These are phyloP conservation scores for Drosophila jambulina DNA, from an alignment of 1,140 invertebrate species.

Conservation along the genomic window DNA sequence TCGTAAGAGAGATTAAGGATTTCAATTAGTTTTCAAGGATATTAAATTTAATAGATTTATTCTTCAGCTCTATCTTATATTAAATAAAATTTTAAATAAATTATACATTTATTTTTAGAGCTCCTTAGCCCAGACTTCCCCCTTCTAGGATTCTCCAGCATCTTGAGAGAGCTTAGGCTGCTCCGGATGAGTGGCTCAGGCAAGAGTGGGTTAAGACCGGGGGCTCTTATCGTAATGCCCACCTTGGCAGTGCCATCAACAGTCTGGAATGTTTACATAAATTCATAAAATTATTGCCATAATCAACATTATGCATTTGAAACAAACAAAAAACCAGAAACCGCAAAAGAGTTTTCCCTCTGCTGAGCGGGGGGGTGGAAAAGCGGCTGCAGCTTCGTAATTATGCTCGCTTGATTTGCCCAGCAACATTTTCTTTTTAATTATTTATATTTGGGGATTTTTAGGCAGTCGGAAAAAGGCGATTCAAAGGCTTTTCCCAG, in stretches of 20 bases:
- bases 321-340: slow-evolving; percentile 60
- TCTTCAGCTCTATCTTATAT: too few relatives aligned
- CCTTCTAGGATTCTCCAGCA: background rate
- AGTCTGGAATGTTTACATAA: slow-evolving; percentile 73
- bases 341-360: slow-evolving; percentile 62
- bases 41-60: background rate
- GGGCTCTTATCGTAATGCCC: slow-evolving; percentile 54
- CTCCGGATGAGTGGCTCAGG: background rate
- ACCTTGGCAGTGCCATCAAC: slow-evolving; percentile 47
- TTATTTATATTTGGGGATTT: slow-evolving; percentile 84
- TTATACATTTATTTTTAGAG: background rate
- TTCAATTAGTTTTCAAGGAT: background rate
- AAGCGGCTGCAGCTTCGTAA: slow-evolving; percentile 47
- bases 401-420: slow-evolving; percentile 81
- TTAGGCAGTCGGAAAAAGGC: slow-evolving; percentile 66
- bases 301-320: slow-evolving; percentile 85
- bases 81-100: too few relatives aligned
- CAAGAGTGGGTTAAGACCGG: slow-evolving; percentile 1
- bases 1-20: background rate
- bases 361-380: background rate
- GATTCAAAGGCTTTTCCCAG: slow-evolving; percentile 65
- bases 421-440: slow-evolving; percentile 82
- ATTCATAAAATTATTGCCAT: slow-evolving; percentile 85
- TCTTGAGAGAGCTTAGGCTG: slow-evolving; percentile 1
- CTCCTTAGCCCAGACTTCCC: background rate